phyloP scores from a whole-genome alignment of 92 coral and sea anemone genomes.

The Phenganax stokvisi region DNA sequence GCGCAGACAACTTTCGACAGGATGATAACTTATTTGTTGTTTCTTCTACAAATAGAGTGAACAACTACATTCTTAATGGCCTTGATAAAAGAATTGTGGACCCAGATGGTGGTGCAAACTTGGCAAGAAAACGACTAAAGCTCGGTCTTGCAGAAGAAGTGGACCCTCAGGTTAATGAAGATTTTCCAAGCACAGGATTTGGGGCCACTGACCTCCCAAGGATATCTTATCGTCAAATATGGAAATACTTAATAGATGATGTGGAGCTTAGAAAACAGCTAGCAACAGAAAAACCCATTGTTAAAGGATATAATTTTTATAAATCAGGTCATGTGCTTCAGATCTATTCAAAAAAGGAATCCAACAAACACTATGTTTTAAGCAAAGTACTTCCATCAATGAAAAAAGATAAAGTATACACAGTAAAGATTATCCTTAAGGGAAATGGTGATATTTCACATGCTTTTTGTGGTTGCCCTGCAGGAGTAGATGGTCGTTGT shows the following conservation, averaged over 20 bases:
- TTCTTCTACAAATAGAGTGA: constrained; percentile 28
- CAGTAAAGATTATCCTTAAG: constrained; percentile 44
- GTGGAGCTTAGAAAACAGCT: constrained; percentile 52
- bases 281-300: constrained; percentile 50
- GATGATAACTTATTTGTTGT: too few species aligned
- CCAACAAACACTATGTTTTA: constrained; percentile 40
- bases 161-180: constrained; percentile 42
- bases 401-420: constrained; percentile 44
- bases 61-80: constrained; percentile 41
- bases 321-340: constrained; percentile 54
- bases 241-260: constrained; percentile 36
- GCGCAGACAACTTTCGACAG: too few species aligned
- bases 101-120: constrained; percentile 49
- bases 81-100: constrained; percentile 42
- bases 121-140: constrained; percentile 38
- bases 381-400: constrained; percentile 57
- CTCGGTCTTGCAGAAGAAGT: constrained; percentile 51
- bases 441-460: constrained; percentile 44
- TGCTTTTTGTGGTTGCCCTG: constrained; percentile 54
- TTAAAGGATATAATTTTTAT: constrained; percentile 53
- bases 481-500: constrained; percentile 57
- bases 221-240: constrained; percentile 21
- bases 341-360: constrained; percentile 35
- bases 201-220: constrained; percentile 38
- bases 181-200: constrained; percentile 48